These are phyloP conservation scores for Spinus olivaceus DNA, from an alignment of 2,797 vertebrate genomes.

Conservation along the genomic window DNA sequence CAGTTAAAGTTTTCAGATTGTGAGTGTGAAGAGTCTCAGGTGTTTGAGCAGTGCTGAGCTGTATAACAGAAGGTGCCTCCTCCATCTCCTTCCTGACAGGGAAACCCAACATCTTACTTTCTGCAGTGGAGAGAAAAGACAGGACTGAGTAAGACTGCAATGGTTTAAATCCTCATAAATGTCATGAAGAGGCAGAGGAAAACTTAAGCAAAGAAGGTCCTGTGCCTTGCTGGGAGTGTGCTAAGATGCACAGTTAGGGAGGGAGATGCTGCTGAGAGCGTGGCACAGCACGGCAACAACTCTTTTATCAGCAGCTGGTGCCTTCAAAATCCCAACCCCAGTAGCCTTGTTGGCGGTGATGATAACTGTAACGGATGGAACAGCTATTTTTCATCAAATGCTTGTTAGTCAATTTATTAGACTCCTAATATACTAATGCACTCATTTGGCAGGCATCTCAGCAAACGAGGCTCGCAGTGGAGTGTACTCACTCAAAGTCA, in stretches of 20 bases:
- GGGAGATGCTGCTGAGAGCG: background rate
- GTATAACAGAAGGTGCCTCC: background rate
- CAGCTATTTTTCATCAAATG: constrained; percentile 69
- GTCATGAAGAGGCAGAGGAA: background rate
- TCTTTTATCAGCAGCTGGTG: constrained; percentile 26
- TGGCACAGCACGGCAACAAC: background rate
- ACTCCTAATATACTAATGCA: constrained; percentile 70
- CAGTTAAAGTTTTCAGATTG: background rate
- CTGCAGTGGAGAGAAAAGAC: background rate
- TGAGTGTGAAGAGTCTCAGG: background rate
- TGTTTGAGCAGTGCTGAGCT: background rate
- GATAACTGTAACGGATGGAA: constrained; percentile 60
- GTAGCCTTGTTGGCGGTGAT: constrained; percentile 42
- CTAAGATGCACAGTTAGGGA: background rate
- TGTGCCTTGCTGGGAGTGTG: background rate
- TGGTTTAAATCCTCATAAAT: background rate
- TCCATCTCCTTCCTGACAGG: background rate
- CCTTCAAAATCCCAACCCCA: constrained; percentile 31
- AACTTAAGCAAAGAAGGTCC: background rate
- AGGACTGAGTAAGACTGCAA: background rate
- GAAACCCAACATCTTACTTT: background rate
- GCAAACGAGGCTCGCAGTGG: constrained; percentile 9
- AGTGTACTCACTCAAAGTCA: constrained; percentile 65
- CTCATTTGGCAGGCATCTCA: constrained; percentile 59
- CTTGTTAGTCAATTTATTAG: constrained; percentile 71